Conservation (phyloP, 2,113 vertebrate genomes). For the Cephalopholis sonnerati region DNA sequence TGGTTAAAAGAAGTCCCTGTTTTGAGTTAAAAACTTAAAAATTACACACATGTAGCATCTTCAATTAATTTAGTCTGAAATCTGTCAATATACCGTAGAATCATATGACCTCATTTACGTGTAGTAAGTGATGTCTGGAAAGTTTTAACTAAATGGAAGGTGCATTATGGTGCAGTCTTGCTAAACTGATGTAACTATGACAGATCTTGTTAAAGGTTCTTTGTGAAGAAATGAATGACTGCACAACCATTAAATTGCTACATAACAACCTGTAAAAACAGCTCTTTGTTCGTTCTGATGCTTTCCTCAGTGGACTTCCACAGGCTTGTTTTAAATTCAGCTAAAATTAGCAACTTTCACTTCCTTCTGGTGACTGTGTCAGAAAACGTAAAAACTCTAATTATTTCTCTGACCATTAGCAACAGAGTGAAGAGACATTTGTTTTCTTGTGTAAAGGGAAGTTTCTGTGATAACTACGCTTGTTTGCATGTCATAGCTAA, state of each 20-base stretch:
- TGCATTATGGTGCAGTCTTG: not conserved
- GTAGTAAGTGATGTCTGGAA: not conserved
- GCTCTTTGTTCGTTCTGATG: not conserved
- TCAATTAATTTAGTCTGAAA: not conserved
- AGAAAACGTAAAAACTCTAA: not conserved
- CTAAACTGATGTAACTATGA: not conserved
- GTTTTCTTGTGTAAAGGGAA: not conserved
- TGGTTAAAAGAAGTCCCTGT: not conserved
- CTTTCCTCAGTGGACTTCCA: not conserved
- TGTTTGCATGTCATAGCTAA: not conserved
- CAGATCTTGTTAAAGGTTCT: not conserved
- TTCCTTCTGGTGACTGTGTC: not conserved
- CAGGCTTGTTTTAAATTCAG: not conserved
- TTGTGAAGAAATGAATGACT: not conserved
- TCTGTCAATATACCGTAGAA: not conserved
- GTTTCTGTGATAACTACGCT: not conserved
- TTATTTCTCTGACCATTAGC: not conserved
- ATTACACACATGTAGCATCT: not conserved
- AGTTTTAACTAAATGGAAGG: not conserved
- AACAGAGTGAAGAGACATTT: not conserved
- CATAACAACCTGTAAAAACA: not conserved
- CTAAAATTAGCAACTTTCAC: not conserved
- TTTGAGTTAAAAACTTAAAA: not conserved
- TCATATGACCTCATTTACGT: not conserved
- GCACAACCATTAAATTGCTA: not conserved